These are phyloP conservation scores for Enteromius radiatus DNA, from an alignment of 2,797 vertebrate species.

Conservation along the genomic window DNA sequence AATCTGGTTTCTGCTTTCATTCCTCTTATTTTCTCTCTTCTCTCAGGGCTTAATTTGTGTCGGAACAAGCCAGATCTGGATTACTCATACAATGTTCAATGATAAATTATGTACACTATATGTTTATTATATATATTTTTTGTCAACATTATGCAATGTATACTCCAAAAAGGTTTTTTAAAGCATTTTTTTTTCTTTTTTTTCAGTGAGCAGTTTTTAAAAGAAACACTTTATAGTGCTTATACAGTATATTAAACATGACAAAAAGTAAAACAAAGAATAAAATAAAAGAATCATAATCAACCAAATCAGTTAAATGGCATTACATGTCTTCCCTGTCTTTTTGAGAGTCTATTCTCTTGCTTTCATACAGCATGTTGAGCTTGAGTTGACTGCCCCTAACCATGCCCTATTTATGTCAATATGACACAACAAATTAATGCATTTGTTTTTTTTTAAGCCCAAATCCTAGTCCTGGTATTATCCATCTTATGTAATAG, in stretches of 20 bases:
- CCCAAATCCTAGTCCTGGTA: constrained; percentile 24
- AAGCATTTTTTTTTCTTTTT: neutral
- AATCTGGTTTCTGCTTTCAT: constrained; percentile 9
- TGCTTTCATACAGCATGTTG: constrained; percentile 20
- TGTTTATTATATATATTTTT: neutral
- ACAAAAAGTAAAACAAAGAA: neutral
- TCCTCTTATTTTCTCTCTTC: neutral
- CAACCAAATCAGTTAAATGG: neutral
- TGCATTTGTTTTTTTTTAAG: constrained; percentile 22
- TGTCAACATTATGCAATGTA: neutral
- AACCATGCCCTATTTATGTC: constrained; percentile 35
- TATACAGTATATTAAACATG: neutral
- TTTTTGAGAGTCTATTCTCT: neutral
- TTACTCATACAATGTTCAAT: neutral
- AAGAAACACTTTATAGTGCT: neutral
- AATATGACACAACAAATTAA: constrained; percentile 43
- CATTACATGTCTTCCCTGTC: neutral
- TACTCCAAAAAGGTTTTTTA: neutral
- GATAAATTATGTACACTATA: neutral
- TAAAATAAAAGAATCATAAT: neutral
- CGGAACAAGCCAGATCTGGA: neutral
- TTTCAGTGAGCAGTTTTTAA: neutral
- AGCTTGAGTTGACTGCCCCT: constrained; percentile 17
- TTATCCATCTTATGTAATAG: constrained; percentile 16
- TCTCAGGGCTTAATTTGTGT: neutral